Base-by-base conservation (phyloP, 2,888 invertebrate species). In the Autographa gamma region DNA sequence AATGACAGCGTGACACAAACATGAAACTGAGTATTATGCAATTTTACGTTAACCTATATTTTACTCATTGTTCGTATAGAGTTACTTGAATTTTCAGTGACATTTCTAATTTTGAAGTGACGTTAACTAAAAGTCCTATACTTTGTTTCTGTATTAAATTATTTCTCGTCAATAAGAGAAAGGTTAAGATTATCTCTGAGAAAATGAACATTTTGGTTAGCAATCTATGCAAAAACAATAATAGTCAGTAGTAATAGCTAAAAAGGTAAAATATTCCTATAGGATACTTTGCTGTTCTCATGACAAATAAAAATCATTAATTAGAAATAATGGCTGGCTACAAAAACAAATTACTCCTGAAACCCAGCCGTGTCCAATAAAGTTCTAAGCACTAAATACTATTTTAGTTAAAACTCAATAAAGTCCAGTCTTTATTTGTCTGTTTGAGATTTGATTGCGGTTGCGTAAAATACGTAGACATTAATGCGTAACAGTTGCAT, bases 401-500 rank as follows among this genome's bases (percentile, higher is more conserved):
- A 43, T 60, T 77, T 77, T 43, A 31, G 52, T 59, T 41, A 48
- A 59, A 67, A 38, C 8, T 63, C 58, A 65, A 70, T 74, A 66
- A 71, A 77, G 52, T 62, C 60, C 48, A 18, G 56, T 63, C 34
- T 74, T 74, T 63, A 68, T 74, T 60, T 58, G 31, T 72, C 48
- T 31, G 62, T 63, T 69, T 63, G 54, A 63, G 38, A 63, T 63
- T 41, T 32, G 18, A 31, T 59, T 5, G 41, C 54, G 9, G 63
- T 76, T 66, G 63, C 16, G 25, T 68, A 61, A 73, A 68, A 63
- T 70, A 73, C 8, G 41, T 32, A 32, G 65, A 25, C 63, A 32
- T 62, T 66, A 58, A 16, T 58, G 38, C 56, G 41, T 64, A 58
- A 58, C 64, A 63, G 19, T 48, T 54, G 60, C n/a, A 58, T 60